Evolutionary conservation across 2,797 vertebrate species (phyloP).

Genomic region (Sebastes elongatus): DNA sequence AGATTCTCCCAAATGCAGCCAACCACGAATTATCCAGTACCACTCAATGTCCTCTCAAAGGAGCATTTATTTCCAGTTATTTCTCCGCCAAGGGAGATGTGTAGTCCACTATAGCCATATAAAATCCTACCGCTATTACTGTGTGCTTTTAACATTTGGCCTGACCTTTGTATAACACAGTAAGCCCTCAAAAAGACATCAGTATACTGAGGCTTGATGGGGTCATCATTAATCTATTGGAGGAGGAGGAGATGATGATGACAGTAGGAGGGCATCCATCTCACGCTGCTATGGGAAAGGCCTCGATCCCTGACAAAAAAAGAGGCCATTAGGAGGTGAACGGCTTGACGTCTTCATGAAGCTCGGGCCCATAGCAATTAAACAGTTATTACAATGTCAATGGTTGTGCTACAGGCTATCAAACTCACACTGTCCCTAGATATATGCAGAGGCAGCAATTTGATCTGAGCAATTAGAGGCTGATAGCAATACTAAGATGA

Average conservation of each 20-base stretch:
- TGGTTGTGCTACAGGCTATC: constrained; percentile 51
- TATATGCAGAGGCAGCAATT: constrained; percentile 51
- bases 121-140: not conserved
- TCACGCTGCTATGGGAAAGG: not conserved
- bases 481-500: constrained; percentile 31
- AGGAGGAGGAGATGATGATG: constrained; percentile 23
- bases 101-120: not conserved
- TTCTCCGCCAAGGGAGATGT: not conserved
- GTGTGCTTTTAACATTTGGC: constrained; percentile 8
- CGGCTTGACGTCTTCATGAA: constrained; percentile 43
- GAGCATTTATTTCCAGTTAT: not conserved
- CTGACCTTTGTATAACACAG: constrained; percentile 8
- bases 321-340: constrained; percentile 45
- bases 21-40: not conserved
- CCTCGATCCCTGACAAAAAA: constrained; percentile 37
- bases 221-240: constrained; percentile 33
- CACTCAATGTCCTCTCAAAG: not conserved
- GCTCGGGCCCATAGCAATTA: constrained; percentile 62
- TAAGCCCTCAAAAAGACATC: constrained; percentile 9
- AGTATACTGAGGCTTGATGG: constrained; percentile 11
- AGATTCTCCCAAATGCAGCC: not conserved
- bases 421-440: constrained; percentile 39
- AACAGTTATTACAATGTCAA: constrained; percentile 67
- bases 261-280: constrained; percentile 24
- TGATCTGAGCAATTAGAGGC: constrained; percentile 61